Base-by-base conservation (phyloP, 2,888 invertebrate genomes). In the Oscheius myriophilus region DNA sequence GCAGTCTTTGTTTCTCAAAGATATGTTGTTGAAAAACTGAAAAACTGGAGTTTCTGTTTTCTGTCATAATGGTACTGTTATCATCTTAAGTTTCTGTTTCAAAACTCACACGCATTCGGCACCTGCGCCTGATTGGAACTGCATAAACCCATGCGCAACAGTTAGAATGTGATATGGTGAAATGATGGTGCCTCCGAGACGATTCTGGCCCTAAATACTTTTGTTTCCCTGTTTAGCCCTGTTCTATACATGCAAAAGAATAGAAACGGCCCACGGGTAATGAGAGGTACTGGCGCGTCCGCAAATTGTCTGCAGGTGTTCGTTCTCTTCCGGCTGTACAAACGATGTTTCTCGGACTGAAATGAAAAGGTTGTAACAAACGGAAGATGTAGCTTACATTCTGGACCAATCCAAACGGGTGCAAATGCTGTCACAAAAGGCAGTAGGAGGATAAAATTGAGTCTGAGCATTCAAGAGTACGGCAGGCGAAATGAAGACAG, bases 121-220 rank as follows among this genome's bases (percentile, higher is more conserved):
- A 39, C 46, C 67, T 16, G 59, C 23, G 6, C 67, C 67, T n/a
- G 54, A 51, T 21, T 49, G 33, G 26, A 70, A 71, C n/a, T 76
- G 72, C 11, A 86, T 61, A 66, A 85, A 85, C 0, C 83, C 85
- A 64, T 85, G 85, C 7, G 85, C 85, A 0, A 78, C 85, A 1
- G 85, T 85, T 9, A 85, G 61, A 62, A 85, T 83, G 58, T 85
- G 85, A 64, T 78, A 84, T 0, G 84, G 85, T 16, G 82, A 82
- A 51, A 85, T 84, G 9, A 85, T 80, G 1, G 78, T 71, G 1
- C 83, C 84, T 12, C 83, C 82, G 16, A 83, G 68, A 21, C 76
- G 71, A 46, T 83, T 82, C 49, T 77, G 77, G 4, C 79, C 80
- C 76, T 78, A 61, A 67, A 57, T 51, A 14, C 39, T 21, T 21